Base-by-base conservation (phyloP, 2,113 vertebrate species). In the Cyrtonyx montezumae region DNA sequence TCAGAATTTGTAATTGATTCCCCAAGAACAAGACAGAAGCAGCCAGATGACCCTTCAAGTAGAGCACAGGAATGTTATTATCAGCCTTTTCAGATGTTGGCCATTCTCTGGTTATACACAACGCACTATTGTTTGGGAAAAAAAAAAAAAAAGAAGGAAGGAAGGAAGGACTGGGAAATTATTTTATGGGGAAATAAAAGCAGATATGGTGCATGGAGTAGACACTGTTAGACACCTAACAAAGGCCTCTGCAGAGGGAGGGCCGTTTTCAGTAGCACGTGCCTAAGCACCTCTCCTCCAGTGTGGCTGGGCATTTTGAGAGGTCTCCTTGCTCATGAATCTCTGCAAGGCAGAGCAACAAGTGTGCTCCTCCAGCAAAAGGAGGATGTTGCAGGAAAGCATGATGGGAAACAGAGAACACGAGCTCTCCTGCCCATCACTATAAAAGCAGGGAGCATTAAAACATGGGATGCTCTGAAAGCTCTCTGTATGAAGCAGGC, bases 401-500 rank as follows among this genome's bases (percentile, higher is more conserved):
- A 42, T 0, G 0, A 30, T 18, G 15, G 26, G 61, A 87, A 66
- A 51, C 0, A 3, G 37, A 16, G 66, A 80, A 40, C 36, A n/a
- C 11, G 28, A 70, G 36, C 13, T 2, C 1, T 43, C 36, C 34
- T 6, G 4, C 28, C 37, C 20, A 55, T 36, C 5, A 1, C 19
- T 28, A 20, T 11, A 28, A 20, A 67, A 74, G 65, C 6, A 5
- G 3, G 9, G 4, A 61, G 12, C 14, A 20, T 13, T 45, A 18
- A 48, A 36, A 3, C 1, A 1, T 8, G 22, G 56, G 67, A 80
- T 66, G 8, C n/a, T 36, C 42, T 25, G 13, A 49, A 65, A 32
- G 26, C 19, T 69, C 1, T 30, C 0, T 0, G 1, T 10, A 17
- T 4, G 73, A 58, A n/a, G 21, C 11, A 43, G 43, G 61, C n/a